Base-by-base conservation (phyloP, 2,113 vertebrate genomes). In the Scopus umbretta region DNA sequence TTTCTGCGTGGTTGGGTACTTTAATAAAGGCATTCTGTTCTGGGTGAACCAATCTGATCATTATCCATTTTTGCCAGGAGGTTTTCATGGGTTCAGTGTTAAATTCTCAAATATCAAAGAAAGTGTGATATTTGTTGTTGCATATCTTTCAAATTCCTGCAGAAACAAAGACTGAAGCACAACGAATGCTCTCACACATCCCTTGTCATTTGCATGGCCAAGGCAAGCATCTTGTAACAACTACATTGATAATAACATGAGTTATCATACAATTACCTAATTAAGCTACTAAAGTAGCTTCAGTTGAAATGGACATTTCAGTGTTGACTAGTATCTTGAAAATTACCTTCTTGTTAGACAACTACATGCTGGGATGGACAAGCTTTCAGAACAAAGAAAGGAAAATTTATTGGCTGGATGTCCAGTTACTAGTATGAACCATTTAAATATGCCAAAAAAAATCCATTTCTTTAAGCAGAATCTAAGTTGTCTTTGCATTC, bases 381-480 rank as follows among this genome's bases (percentile, higher is more conserved):
- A 45, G 53, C 4, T 72, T 71, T 17, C n/a, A 82, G 38, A 32
- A 53, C 22, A 71, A 85, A 89, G 19, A 42, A 53, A 61, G 13
- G 13, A 72, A 6, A 50, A 79, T 36, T 66, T 63, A 20, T 74
- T 71, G 25, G 5, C 11, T 81, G 6, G 29, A 3, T 49, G 19
- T 30, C 59, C 21, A 10, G 9, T 55, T 68, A 88, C 10, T 55
- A 58, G 42, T 53, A 26, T 3, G 6, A 76, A 12, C 8, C 1
- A 1, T 14, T 56, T 66, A 74, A 70, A 66, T 74, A 52, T 0
- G 2, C 8, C 1, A 7, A 49, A 29, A 15, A 27, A 56, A 47
- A 27, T 11, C 29, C 11, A 4, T 32, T 75, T 53, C 27, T 73
- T 65, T 50, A 85, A 61, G 32, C 30, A 74, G n/a, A 81, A 55